Conservation (phyloP, 2,888 invertebrate genomes). For the Xanthostigma xanthostigma region DNA sequence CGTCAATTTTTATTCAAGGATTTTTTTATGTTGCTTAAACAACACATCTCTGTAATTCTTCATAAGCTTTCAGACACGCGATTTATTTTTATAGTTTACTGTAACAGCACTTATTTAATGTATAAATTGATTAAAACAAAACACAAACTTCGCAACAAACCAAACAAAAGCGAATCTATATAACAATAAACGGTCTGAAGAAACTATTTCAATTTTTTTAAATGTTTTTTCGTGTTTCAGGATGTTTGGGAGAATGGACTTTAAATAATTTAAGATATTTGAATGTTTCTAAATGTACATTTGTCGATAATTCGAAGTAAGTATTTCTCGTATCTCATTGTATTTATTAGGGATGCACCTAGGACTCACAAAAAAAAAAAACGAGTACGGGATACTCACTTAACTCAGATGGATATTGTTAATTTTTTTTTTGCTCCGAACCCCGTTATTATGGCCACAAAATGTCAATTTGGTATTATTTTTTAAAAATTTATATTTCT, state of each 20-base stretch:
- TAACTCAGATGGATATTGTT: too few relatives aligned
- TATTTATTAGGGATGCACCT: not conserved
- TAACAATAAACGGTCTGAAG: not conserved
- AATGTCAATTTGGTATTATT: too few relatives aligned
- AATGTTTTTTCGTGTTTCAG: constrained; percentile 19
- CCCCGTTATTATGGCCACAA: too few relatives aligned
- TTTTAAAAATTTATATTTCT: too few relatives aligned
- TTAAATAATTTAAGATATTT: constrained; percentile 40
- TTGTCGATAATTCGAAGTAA: constrained; percentile 39
- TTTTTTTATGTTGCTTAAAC: too few relatives aligned
- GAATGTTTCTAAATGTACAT: constrained; percentile 45
- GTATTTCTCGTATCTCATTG: constrained; percentile 13
- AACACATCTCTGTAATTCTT: too few relatives aligned
- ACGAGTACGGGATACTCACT: too few relatives aligned
- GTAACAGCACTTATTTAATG: not conserved
- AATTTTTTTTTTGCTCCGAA: too few relatives aligned
- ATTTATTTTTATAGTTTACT: constrained; percentile 18
- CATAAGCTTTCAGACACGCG: not conserved
- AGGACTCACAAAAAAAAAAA: too few relatives aligned
- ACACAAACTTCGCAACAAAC: not conserved
- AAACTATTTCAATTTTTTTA: not conserved
- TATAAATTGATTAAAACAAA: not conserved
- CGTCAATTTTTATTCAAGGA: too few relatives aligned
- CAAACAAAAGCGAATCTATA: not conserved
- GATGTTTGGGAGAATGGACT: constrained; percentile 50